Evolutionary conservation across 2,888 invertebrate genomes (phyloP), one percentile per base, ranked within the genome.

Genomic region (Metalampra italica): DNA sequence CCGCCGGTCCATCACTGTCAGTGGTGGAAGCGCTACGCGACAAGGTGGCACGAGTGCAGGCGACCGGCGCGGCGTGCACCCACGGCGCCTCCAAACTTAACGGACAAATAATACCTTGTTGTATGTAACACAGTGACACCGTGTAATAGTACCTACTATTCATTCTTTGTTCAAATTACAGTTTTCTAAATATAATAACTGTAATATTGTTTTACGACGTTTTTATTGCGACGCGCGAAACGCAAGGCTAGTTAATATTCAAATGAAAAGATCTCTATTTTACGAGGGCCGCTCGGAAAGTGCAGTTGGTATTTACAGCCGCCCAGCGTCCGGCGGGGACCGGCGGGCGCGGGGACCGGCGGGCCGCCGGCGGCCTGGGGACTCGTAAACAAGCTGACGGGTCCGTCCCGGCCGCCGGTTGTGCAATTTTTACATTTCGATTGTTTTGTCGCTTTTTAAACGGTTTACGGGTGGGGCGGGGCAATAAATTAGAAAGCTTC

Each of bases 401-500:
- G 46, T 39, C 48, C 43, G 53, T 45, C 54, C 59, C 56, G 54
- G 57, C 54, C 53, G 50, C 53, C 52, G 59, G 54, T 71, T 71
- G 62, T 67, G 75, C 76, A 55, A 72, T 75, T 75, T 73, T 70
- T 66, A 60, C 54, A 66, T 65, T 66, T 61, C 58, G 57, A 72
- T 70, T 74, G 71, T 77, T 74, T 70, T 64, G 57, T 59, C 57
- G 58, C 61, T 71, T 76, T 72, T 71, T 68, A 58, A 65, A 67
- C 55, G 22, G 65, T 63, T 69, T 64, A 60, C 57, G 66, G 64
- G 55, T 58, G 51, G 54, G 53, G 12, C 13, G 32, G 9, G 32
- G 32, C 77, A 77, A 78, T 83, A 80, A 82, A 80, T 79, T 80
- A 82, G 87, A 87, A 84, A 86, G 83, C 60, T 54, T 51, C 57